Evolutionary conservation across 2,113 vertebrate species (phyloP), one percentile per base, ranked within the genome.

Genomic region (Cheirogaleus medius): DNA sequence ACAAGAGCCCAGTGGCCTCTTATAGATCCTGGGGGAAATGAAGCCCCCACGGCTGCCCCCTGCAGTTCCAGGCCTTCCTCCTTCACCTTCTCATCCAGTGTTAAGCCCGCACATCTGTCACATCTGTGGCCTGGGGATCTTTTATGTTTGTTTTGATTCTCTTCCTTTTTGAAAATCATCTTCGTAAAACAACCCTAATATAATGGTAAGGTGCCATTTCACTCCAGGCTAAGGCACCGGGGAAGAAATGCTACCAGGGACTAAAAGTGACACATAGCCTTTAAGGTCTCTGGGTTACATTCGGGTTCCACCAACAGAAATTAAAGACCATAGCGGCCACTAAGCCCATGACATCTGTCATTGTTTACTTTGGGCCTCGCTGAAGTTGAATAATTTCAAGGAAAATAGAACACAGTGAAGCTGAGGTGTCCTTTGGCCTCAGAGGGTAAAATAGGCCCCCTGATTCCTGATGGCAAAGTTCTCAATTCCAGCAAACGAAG

Each of bases 211-310:
- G 18, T 15, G 10, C 71, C 10, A 0, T 34, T 78, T 39, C 56
- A 39, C n/a, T 39, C 34, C n/a, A 90, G 64, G 37, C 42, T 39
- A 34, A 89, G 1, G 54, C 42, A 34, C 21, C 0, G 27, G 27
- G 58, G 29, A 71, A 69, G 64, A 69, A 58, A 39, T 6, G 18
- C 47, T n/a, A 3, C 74, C 37, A 12, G 21, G 18, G n/a, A 52
- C 15, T 5, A 11, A 8, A 29, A 68, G 34, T 20, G 86, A 42
- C 18, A 7, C 5, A 3, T 7, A 27, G 20, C 11, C 32, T 25
- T 44, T 37, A 8, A 1, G 3, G 7, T 6, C 18, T 52, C 52
- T 10, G 4, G n/a, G 34, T 18, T 17, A 32, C 10, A 4, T 11
- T 54, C 54, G 2, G 63, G 52, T 29, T 66, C 23, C 32, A 54